These are phyloP conservation scores for Sebastiscus tertius DNA, from an alignment of 2,797 vertebrate genomes.

Conservation along the genomic window DNA sequence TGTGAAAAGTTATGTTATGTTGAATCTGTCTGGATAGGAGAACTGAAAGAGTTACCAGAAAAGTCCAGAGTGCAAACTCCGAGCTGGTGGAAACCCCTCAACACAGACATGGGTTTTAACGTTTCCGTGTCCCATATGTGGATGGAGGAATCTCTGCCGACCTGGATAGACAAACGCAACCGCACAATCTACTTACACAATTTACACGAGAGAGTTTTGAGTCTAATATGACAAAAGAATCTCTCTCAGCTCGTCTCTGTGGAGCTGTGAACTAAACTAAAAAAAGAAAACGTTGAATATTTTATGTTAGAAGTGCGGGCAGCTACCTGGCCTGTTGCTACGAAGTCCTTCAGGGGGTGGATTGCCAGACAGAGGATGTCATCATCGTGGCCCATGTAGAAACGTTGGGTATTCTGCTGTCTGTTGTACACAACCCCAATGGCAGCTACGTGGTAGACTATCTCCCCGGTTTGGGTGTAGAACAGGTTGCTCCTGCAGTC, in stretches of 20 bases:
- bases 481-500: constrained; percentile 88
- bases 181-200: neutral
- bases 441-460: constrained; percentile 97
- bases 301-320: neutral
- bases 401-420: constrained; percentile 96
- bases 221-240: neutral
- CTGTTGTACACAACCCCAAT: constrained; percentile 97
- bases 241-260: neutral
- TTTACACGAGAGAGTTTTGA: neutral
- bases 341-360: constrained; percentile 96
- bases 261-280: neutral
- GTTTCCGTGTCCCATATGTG: constrained; percentile 98
- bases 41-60: constrained; percentile 86
- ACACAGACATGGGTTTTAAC: constrained; percentile 92
- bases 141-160: constrained; percentile 94
- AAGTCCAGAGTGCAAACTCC: constrained; percentile 97
- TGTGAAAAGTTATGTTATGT: neutral
- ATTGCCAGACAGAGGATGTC: constrained; percentile 97
- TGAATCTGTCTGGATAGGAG: neutral
- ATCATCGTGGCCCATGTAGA: constrained; percentile 97
- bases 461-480: constrained; percentile 98
- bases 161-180: constrained; percentile 77
- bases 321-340: constrained; percentile 96
- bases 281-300: neutral
- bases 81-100: constrained; percentile 97